Base-by-base conservation (phyloP, 2,888 invertebrate species). In the Tineola bisselliella region DNA sequence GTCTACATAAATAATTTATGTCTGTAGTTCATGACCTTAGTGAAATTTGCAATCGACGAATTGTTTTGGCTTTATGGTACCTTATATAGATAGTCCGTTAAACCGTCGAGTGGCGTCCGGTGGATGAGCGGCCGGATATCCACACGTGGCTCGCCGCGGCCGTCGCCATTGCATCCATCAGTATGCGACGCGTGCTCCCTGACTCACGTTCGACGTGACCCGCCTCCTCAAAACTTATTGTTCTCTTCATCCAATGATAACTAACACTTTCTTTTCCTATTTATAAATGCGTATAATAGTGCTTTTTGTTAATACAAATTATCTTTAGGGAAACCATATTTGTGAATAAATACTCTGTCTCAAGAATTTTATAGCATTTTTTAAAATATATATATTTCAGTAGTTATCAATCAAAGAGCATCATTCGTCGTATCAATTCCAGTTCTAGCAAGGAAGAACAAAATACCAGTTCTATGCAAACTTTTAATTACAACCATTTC, bases 121-220 rank as follows among this genome's bases (percentile, higher is more conserved):
- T 60, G 72, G 84, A 84, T 84, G 71, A 82, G 75, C 77, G 62
- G 70, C 75, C 78, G 84, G 83, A 84, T 78, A 79, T 81, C 72
- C 71, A 74, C 60, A 63, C 61, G 63, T 44, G 61, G 54, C 33
- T n/a, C 31, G 58, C 15, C 44, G n/a, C 54, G 25, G 25, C 54
- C 8, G 15, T 15, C 48, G 48, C 48, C 30, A 18, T 30, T 8
- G 10, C 19, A 17, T 13, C 17, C 11, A 81, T 84, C 78, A 77
- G 74, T 82, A 84, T 84, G 77, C 83, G 64, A 64, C 69, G 68
- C 70, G 70, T 74, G 74, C 70, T 65, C 72, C 13, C 67, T 73
- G 70, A 71, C 66, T 71, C 73, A 69, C 65, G 66, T 13, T 8
- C 69, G 70, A 79, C 81, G 82, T 81, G 81, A 78, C 77, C 69